Conservation (phyloP, 1,140 invertebrate genomes). For the Hesperophylax magnus region DNA sequence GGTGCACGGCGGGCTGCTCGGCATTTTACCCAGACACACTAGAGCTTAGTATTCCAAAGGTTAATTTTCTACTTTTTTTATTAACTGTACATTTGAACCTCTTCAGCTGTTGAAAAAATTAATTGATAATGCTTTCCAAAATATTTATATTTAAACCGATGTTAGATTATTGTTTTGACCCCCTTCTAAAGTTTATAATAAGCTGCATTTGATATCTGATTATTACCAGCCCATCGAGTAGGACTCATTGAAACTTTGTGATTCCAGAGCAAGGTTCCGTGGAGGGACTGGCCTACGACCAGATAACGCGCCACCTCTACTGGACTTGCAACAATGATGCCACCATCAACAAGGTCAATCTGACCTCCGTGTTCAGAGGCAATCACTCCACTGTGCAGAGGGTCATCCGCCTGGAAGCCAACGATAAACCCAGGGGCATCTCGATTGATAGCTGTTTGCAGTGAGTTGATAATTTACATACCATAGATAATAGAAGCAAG, state of each 20-base stretch:
- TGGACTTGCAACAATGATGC: conserved; percentile 90
- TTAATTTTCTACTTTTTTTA: no score
- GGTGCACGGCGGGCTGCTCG: no score
- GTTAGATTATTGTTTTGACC: no score
- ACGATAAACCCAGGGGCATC: conserved; percentile 88
- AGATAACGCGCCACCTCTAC: conserved; percentile 77
- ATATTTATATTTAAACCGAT: no score
- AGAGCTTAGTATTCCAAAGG: no score
- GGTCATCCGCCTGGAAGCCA: conserved; percentile 76
- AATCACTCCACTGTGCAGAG: conserved; percentile 68
- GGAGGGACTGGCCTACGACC: conserved; percentile 87
- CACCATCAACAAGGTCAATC: conserved; percentile 69
- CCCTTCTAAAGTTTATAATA: no score
- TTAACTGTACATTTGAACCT: no score
- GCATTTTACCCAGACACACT: no score
- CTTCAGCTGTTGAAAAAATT: no score
- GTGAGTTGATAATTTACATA: conserved; percentile 58
- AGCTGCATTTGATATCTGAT: no score
- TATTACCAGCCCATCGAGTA: not conserved
- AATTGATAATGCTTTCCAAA: no score
- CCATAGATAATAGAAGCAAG: no score
- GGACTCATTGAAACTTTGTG: not conserved
- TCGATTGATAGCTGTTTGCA: conserved; percentile 84
- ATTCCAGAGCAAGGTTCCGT: conserved; percentile 80
- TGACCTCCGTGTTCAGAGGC: conserved; percentile 34